phyloP scores from a whole-genome alignment of 1,140 invertebrate genomes.

The Pentalonia nigronervosa region DNA sequence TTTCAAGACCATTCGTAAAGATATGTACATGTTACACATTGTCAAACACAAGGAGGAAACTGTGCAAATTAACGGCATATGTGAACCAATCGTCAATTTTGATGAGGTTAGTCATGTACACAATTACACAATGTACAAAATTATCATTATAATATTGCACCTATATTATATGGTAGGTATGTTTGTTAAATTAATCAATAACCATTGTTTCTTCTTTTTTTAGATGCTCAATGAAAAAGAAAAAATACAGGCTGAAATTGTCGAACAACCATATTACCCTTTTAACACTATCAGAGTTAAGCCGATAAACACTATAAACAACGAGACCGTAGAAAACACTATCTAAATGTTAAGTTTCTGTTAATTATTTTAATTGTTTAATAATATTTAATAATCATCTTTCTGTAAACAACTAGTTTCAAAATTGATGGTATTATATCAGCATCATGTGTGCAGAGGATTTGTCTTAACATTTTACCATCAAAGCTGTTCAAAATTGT shows the following conservation, averaged over 20 bases:
- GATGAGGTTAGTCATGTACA: slow-evolving; percentile 5
- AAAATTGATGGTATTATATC: neutral
- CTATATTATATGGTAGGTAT: neutral
- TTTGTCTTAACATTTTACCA: neutral
- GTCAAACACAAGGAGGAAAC: slow-evolving; percentile 64
- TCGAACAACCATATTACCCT: neutral
- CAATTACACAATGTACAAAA: neutral
- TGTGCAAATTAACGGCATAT: neutral
- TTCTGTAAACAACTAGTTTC: neutral
- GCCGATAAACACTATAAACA: slow-evolving; percentile 17
- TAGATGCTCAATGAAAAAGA: slow-evolving; percentile 44
- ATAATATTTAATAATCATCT: neutral
- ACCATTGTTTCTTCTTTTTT: neutral
- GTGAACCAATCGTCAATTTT: neutral
- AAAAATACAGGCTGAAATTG: slow-evolving; percentile 16
- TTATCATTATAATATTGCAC: neutral
- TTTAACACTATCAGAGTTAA: slow-evolving; percentile 47
- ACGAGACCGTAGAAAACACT: neutral
- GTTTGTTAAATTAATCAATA: neutral
- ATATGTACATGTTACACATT: slow-evolving; percentile 65
- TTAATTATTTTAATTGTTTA: neutral
- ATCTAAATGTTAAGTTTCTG: neutral
- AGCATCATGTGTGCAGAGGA: neutral
- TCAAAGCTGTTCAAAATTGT: neutral
- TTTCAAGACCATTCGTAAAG: slow-evolving; percentile 66